phyloP scores from a whole-genome alignment of 2,888 invertebrate species.

The Spatulosminthurus flaviceps region DNA sequence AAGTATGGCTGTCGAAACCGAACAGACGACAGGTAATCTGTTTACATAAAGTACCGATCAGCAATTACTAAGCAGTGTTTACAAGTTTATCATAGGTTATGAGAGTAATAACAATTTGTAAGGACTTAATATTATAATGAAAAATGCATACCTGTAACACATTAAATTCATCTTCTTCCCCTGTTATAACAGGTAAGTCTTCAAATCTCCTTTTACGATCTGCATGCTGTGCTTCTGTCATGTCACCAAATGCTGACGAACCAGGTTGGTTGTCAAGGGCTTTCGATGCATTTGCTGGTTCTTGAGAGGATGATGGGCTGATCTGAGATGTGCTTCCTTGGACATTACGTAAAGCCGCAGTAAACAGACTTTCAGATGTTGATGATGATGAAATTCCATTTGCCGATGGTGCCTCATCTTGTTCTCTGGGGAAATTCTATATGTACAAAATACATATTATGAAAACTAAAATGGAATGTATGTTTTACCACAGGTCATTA shows the following conservation, averaged over 20 bases:
- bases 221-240: slow-evolving; percentile 10
- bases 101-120: no score
- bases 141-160: slow-evolving; percentile 77
- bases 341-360: slow-evolving; percentile 41
- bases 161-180: slow-evolving; percentile 92
- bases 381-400: slow-evolving; percentile 43
- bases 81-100: no score
- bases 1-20: slow-evolving; percentile 79
- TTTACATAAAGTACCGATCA: no score
- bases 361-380: slow-evolving; percentile 35
- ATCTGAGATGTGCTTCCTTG: slow-evolving; percentile 11
- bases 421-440: background rate
- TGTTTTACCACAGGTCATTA: no score
- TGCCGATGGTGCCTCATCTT: slow-evolving; percentile 27
- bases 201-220: slow-evolving; percentile 54
- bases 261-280: slow-evolving; percentile 5
- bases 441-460: background rate
- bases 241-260: slow-evolving; percentile 32
- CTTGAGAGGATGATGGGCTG: background rate
- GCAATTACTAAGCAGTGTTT: no score
- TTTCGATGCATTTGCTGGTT: background rate
- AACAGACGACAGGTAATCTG: slow-evolving; percentile 87
- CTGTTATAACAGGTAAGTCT: slow-evolving; percentile 69
- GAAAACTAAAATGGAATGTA: slow-evolving; percentile 6
- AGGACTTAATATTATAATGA: background rate